Percentiles rank a stretch among this genome's conserved stretches.
Evolutionary conservation across 1,140 invertebrate species (phyloP).

Genomic region (Eubasilissa regina): DNA sequence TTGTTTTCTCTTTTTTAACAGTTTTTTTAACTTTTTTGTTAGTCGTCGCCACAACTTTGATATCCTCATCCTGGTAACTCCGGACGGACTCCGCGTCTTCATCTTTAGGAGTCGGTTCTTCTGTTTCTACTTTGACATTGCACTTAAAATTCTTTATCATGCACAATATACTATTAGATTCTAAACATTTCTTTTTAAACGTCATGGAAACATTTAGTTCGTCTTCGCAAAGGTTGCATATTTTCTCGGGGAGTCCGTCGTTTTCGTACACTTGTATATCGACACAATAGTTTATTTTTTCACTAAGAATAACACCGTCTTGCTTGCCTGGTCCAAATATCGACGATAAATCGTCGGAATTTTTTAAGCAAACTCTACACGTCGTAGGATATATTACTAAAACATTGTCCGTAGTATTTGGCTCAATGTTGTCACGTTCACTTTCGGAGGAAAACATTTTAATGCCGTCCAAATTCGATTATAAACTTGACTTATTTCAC

Average conservation of each 20-base stretch:
- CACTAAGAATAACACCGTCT: constrained; percentile 42
- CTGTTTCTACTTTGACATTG: constrained; percentile 38
- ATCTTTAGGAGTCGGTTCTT: constrained; percentile 14
- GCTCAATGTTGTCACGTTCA: constrained; percentile 20
- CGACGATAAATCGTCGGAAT: constrained; percentile 32
- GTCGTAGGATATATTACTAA: constrained; percentile 33
- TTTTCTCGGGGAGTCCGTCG: constrained; percentile 40
- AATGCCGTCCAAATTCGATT: constrained; percentile 15
- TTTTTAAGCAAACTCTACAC: constrained; percentile 39
- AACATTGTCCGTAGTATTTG: constrained; percentile 3
- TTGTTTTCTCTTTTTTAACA: constrained; percentile 29
- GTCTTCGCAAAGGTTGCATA: constrained; percentile 41
- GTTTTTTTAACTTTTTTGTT: constrained; percentile 30
- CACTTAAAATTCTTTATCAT: constrained; percentile 44
- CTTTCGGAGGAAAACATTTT: constrained; percentile 31
- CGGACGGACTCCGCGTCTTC: constrained; percentile 23
- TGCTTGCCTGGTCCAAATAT: constrained; percentile 29
- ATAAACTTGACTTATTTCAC: constrained; percentile 4
- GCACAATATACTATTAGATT: constrained; percentile 32
- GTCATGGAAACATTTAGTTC: constrained; percentile 34
- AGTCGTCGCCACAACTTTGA: constrained; percentile 6
- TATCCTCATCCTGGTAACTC: constrained; percentile 23
- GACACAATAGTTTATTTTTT: constrained; percentile 47
- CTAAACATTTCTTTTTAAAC: constrained; percentile 38
- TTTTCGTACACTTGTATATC: constrained; percentile 37